Evolutionary conservation across 2,797 vertebrate species (phyloP).

Genomic region (Chelon auratus): DNA sequence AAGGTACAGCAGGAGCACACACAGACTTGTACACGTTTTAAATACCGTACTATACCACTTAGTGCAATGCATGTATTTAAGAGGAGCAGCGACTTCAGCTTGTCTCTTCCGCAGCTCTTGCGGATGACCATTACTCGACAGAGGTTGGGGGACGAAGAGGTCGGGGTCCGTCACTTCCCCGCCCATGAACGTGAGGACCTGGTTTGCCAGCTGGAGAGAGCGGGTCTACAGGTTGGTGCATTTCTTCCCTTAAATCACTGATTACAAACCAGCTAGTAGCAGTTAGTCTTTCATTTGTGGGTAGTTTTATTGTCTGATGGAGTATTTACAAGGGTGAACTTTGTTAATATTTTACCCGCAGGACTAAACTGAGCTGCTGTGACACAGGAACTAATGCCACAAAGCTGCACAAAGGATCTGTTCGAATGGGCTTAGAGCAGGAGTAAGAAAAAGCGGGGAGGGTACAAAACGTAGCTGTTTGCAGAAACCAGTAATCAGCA

Average conservation of each 20-base stretch:
- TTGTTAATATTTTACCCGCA: too few relatives aligned
- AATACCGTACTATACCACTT: neutral
- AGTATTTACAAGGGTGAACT: neutral
- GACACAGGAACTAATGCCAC: neutral
- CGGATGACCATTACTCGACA: conserved; percentile 98
- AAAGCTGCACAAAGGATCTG: neutral
- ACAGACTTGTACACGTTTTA: neutral
- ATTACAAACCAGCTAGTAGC: neutral
- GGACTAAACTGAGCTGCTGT: too few relatives aligned
- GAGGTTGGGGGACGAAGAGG: conserved; percentile 95
- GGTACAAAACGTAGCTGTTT: neutral
- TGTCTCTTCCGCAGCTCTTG: conserved; percentile 85
- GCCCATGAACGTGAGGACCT: conserved; percentile 95
- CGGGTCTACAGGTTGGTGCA: conserved; percentile 88
- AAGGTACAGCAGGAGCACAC: conserved; percentile 85
- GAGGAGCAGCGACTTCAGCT: neutral
- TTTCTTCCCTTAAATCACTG: neutral
- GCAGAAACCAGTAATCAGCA: neutral
- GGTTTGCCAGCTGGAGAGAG: conserved; percentile 92
- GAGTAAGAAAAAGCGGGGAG: neutral
- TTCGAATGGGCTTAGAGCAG: neutral
- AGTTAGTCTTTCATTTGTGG: neutral
- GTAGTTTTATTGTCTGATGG: neutral
- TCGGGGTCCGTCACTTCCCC: conserved; percentile 93
- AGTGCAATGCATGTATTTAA: neutral